These are phyloP conservation scores for Eilema sororculum DNA, from an alignment of 2,888 invertebrate genomes.

Conservation along the genomic window DNA sequence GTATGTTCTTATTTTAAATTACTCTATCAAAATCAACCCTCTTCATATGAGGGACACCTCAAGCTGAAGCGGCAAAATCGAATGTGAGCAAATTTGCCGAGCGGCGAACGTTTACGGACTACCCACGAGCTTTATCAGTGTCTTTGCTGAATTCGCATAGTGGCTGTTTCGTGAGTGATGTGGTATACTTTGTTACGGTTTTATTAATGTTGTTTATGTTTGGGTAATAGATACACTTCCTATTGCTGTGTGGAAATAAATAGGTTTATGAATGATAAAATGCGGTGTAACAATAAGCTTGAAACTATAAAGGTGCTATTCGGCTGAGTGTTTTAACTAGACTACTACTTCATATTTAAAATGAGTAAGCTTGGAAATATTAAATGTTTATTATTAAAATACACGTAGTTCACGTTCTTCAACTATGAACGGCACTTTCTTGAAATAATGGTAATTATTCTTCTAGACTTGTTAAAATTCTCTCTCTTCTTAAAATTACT, in stretches of 20 bases:
- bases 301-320: too few relatives aligned
- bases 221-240: neutral
- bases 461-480: neutral
- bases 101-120: neutral
- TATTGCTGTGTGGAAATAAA: neutral
- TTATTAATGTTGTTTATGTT: neutral
- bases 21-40: neutral
- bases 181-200: neutral
- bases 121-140: conserved; percentile 3
- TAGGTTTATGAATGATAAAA: neutral
- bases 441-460: neutral
- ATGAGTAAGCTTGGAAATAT: too few relatives aligned
- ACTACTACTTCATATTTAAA: too few relatives aligned
- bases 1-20: neutral
- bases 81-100: neutral
- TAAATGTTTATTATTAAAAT: too few relatives aligned
- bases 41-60: neutral
- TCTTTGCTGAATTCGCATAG: neutral
- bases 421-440: too few relatives aligned
- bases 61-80: neutral
- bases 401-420: too few relatives aligned
- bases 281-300: neutral
- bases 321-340: too few relatives aligned
- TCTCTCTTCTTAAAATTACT: neutral
- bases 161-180: neutral